phyloP scores from a whole-genome alignment of 2,113 vertebrate genomes.

The Oncorhynchus tshawytscha region DNA sequence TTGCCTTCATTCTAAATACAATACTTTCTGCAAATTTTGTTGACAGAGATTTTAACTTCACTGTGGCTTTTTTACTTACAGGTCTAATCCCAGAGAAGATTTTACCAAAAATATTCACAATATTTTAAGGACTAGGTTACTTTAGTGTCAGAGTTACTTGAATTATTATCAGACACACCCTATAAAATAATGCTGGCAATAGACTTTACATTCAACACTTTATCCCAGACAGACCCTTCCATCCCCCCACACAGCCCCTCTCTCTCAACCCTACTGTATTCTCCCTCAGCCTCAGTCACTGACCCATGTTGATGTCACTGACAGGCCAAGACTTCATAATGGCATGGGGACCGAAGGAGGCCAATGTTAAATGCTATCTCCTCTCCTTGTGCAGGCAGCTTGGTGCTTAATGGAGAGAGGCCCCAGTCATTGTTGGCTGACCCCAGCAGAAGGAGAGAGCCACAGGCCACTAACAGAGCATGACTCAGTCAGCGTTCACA shows the following conservation, averaged over 20 bases:
- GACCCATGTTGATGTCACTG: slow-evolving; percentile 12
- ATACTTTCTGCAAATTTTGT: no score
- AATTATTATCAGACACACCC: no score
- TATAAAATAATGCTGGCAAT: no score
- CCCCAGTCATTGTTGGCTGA: slow-evolving; percentile 39
- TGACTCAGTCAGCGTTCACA: slow-evolving; percentile 26
- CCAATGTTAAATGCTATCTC: slow-evolving; percentile 4
- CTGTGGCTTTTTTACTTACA: no score
- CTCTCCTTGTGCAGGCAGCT: slow-evolving; percentile 10
- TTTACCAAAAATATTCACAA: no score
- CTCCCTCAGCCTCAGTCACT: slow-evolving; percentile 3
- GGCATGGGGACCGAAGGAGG: slow-evolving; percentile 10
- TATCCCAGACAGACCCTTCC: no score
- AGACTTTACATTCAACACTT: background rate
- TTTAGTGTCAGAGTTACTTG: no score
- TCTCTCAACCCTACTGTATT: background rate
- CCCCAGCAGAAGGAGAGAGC: slow-evolving; percentile 24
- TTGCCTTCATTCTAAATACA: no score
- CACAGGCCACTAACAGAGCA: background rate
- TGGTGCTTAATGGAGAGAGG: slow-evolving; percentile 3
- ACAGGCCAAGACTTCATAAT: slow-evolving; percentile 5
- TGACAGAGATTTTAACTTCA: no score
- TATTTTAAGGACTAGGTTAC: no score
- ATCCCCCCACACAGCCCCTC: background rate
- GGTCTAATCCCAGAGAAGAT: no score